Base-by-base conservation (phyloP, 1,140 invertebrate genomes). In the Polyergus mexicanus region DNA sequence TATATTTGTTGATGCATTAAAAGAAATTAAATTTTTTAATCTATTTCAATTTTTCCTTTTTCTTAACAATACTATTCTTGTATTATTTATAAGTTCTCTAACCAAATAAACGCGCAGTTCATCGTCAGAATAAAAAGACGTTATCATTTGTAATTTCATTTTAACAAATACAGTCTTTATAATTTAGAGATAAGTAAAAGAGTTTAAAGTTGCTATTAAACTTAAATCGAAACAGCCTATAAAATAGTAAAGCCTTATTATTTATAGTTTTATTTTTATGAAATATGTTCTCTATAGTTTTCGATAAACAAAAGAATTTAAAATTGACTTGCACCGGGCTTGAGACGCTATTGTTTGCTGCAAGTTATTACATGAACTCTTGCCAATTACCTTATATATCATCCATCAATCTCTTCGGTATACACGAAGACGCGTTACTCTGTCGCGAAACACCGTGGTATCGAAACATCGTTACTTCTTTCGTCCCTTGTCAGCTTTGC, bases 381-480 rank as follows among this genome's bases (percentile, higher is more conserved):
- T 10, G 22, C 62, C 22, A 44, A 58, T 81, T 81, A 81, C 54
- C 66, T 81, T 44, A 60, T 28, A 58, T 58, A 71, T 81, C 38
- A 68, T 51, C 25, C 54, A 58, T 72, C 68, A 83, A 83, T 62
- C 56, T 32, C 68, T 81, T 25, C 4, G 32, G 16, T n/a, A 13
- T 74, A 72, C 35, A 32, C 25, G 66, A 32, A 41, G 51, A 25
- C 3, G 10, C 38, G 38, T 83, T 83, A 58, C 28, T 83, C 25
- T 47, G 68, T 60, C 38, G 54, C 38, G 41, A 44, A 60, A 83
- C 25, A 28, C 44, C 32, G 22, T 19, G 22, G 22, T 47, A 6
- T 44, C 78, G 78, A 47, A 83, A 54, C 78, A 72, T 83, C 54
- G 41, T 74, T 54, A 47, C 65, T 32, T 54, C n/a, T 16, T 68